phyloP scores from a whole-genome alignment of 2,113 vertebrate genomes.

The Alectura lathami region DNA sequence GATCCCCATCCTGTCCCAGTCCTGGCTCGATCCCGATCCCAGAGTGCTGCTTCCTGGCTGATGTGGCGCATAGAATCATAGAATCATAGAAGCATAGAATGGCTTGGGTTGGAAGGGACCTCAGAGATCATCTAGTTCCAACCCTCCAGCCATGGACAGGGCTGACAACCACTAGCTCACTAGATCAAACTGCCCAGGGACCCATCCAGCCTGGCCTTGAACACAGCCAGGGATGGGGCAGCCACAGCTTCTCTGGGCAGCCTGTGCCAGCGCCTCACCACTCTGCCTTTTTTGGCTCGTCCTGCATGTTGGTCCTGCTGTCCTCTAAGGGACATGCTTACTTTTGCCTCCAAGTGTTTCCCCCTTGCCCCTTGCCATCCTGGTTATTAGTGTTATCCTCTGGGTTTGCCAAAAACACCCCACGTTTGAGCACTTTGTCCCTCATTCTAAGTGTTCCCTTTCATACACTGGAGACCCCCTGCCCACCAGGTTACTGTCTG shows the following conservation, averaged over 20 bases:
- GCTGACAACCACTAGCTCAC: too few species aligned
- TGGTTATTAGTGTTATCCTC: background rate
- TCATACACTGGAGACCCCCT: rapidly evolving
- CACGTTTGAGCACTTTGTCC: background rate
- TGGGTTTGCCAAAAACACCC: background rate
- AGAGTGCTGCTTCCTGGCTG: background rate
- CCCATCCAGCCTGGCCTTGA: too few species aligned
- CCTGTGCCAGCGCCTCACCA: too few species aligned
- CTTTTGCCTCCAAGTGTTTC: background rate
- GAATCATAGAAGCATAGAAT: too few species aligned
- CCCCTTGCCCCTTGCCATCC: too few species aligned
- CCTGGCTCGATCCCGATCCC: background rate
- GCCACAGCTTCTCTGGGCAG: too few species aligned
- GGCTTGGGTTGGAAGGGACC: too few species aligned
- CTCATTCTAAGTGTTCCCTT: background rate
- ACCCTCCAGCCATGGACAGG: too few species aligned
- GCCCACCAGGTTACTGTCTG: background rate
- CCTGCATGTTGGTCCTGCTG: background rate
- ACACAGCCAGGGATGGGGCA: too few species aligned
- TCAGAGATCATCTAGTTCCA: too few species aligned
- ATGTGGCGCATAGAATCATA: background rate
- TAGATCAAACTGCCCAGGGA: too few species aligned
- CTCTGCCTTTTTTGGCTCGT: background rate
- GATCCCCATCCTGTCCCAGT: background rate
- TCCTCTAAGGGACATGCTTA: background rate